Evolutionary conservation across 2,888 invertebrate genomes (phyloP).

Genomic region (Lycia hirtaria): DNA sequence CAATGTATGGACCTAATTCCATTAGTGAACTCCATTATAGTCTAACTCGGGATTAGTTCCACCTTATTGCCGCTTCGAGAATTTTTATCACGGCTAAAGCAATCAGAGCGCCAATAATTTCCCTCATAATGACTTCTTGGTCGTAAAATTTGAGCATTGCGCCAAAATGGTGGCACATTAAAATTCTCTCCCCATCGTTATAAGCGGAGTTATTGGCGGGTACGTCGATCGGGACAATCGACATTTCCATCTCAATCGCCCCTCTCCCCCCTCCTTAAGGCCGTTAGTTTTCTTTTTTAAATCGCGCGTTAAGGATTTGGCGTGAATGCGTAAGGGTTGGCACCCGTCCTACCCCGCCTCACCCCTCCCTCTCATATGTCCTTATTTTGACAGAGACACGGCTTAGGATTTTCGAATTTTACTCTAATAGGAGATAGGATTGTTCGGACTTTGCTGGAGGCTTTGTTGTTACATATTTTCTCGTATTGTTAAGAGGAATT

Average conservation of each 20-base stretch:
- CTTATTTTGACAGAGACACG: slow-evolving; percentile 65
- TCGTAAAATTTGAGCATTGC: slow-evolving; percentile 86
- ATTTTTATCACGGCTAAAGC: slow-evolving; percentile 85
- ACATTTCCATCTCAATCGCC: slow-evolving; percentile 81
- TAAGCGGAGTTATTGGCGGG: slow-evolving; percentile 80
- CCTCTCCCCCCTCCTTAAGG: slow-evolving; percentile 59
- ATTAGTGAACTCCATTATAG: slow-evolving; percentile 69
- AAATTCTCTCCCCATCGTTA: slow-evolving; percentile 85
- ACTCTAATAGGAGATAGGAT: slow-evolving; percentile 50
- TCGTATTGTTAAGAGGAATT: slow-evolving; percentile 38
- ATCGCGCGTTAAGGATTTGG: slow-evolving; percentile 84
- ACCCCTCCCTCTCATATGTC: slow-evolving; percentile 74
- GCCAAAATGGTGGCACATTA: slow-evolving; percentile 85
- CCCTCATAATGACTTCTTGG: slow-evolving; percentile 83
- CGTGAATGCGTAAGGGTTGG: slow-evolving; percentile 82
- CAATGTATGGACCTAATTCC: slow-evolving; percentile 58
- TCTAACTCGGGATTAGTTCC: slow-evolving; percentile 82
- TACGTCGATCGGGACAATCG: slow-evolving; percentile 78
- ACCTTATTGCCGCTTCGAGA: slow-evolving; percentile 84
- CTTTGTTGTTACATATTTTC: slow-evolving; percentile 44
- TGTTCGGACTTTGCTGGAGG: slow-evolving; percentile 33
- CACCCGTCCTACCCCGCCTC: slow-evolving; percentile 57
- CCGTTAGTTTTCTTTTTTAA: slow-evolving; percentile 85
- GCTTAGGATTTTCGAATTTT: slow-evolving; percentile 59
- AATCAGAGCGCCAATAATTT: slow-evolving; percentile 86